Evolutionary conservation across 2,888 invertebrate genomes (phyloP).

Genomic region (Caenorhabditis becei): DNA sequence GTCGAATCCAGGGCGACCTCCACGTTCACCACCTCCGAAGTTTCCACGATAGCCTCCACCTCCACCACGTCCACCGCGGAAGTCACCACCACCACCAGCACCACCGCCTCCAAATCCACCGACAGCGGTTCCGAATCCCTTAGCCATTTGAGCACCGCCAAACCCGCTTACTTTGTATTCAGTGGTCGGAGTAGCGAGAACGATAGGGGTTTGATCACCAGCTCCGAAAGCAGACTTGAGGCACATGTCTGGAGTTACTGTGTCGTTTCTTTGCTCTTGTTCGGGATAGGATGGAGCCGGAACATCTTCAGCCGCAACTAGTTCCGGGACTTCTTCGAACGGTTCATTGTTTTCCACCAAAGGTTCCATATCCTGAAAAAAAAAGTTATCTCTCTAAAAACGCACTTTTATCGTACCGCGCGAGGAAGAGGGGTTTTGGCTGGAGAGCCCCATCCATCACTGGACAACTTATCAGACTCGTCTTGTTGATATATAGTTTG

Average conservation of each 20-base stretch:
- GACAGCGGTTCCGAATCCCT: not conserved
- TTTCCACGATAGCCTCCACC: slow-evolving; percentile 13
- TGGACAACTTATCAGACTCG: not conserved
- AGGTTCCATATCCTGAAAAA: slow-evolving; percentile 2
- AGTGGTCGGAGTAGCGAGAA: slow-evolving; percentile 4
- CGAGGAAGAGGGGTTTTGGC: slow-evolving; percentile 4
- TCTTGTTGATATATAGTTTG: too few species aligned
- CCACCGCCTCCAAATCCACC: slow-evolving; percentile 3
- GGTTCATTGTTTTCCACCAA: not conserved
- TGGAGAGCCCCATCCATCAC: slow-evolving; percentile 10
- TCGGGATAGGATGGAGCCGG: not conserved
- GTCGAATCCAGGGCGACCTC: slow-evolving; percentile 1
- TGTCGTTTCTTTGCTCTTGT: not conserved
- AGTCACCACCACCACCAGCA: not conserved
- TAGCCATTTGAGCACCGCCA: not conserved
- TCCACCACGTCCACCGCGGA: not conserved
- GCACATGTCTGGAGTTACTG: not conserved
- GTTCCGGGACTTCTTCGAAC: not conserved
- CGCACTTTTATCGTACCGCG: not conserved
- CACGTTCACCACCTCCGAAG: slow-evolving; percentile 13
- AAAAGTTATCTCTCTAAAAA: not conserved
- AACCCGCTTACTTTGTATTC: slow-evolving; percentile 13
- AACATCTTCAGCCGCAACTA: not conserved
- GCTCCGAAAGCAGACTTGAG: slow-evolving; percentile 5
- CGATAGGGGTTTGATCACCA: slow-evolving; percentile 15